Evolutionary conservation across 2,888 invertebrate species (phyloP).

Genomic region (Dendrolimus houi): DNA sequence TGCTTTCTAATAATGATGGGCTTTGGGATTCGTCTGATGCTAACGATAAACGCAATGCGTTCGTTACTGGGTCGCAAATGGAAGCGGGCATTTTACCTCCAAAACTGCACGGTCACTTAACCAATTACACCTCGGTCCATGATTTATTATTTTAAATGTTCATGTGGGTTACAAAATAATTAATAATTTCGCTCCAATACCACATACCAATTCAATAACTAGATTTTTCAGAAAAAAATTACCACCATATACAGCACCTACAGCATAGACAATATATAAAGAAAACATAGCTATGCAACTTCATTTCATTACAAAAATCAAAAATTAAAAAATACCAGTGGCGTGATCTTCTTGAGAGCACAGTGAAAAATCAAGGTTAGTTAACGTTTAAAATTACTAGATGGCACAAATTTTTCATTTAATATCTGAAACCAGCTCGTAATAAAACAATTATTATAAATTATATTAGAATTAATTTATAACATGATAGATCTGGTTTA

Average conservation of each 20-base stretch:
- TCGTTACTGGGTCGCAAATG: constrained; percentile 74
- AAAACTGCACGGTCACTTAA: constrained; percentile 66
- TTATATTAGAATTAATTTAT: no score
- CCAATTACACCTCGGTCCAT: constrained; percentile 49
- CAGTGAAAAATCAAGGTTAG: no score
- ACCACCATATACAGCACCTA: neutral
- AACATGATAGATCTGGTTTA: no score
- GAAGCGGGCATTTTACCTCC: constrained; percentile 77
- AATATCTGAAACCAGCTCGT: no score
- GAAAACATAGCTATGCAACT: no score
- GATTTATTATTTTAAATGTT: constrained; percentile 15
- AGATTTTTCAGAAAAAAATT: constrained; percentile 10
- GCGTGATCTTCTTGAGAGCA: no score
- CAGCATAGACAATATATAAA: no score
- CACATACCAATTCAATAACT: neutral
- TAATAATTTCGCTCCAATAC: neutral
- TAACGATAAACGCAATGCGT: constrained; percentile 73
- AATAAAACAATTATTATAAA: no score
- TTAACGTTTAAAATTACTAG: no score
- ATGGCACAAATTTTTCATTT: no score
- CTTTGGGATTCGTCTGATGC: constrained; percentile 61
- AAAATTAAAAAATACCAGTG: no score
- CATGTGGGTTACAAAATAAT: neutral
- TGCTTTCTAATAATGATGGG: constrained; percentile 77
- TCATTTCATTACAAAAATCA: no score